phyloP scores from a whole-genome alignment of 2,113 vertebrate species.

The Barnardius zonarius region DNA sequence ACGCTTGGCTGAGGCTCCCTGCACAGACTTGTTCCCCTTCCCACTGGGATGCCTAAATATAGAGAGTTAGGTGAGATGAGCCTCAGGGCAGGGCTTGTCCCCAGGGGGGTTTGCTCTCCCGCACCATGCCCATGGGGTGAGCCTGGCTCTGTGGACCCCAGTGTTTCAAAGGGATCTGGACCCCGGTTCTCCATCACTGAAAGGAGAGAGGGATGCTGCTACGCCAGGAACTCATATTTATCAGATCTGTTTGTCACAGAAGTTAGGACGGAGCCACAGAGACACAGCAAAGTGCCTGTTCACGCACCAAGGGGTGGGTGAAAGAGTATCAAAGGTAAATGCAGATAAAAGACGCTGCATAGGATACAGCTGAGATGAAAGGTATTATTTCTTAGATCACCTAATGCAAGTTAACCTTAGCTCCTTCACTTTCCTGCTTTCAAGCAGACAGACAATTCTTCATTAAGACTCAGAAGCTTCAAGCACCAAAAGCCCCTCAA shows the following conservation, averaged over 20 bases:
- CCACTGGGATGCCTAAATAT: background rate
- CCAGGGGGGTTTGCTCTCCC: background rate
- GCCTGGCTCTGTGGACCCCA: background rate
- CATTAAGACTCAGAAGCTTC: background rate
- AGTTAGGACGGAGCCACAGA: background rate
- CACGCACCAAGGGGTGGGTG: background rate
- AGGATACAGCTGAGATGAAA: background rate
- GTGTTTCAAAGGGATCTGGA: background rate
- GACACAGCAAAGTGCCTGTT: background rate
- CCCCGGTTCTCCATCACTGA: background rate
- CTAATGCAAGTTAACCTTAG: background rate
- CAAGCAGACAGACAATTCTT: background rate
- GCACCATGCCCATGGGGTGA: background rate
- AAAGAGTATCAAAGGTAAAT: background rate
- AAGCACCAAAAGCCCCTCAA: background rate
- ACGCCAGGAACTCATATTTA: fast-evolving
- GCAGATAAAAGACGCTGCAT: background rate
- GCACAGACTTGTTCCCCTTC: background rate
- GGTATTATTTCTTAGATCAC: background rate
- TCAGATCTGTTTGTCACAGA: background rate
- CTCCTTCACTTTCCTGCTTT: background rate
- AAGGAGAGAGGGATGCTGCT: background rate
- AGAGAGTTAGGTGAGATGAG: background rate
- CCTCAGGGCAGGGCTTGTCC: background rate
- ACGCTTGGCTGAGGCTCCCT: background rate